phyloP scores from a whole-genome alignment of 2,797 vertebrate species.

The Borostomias antarcticus region DNA sequence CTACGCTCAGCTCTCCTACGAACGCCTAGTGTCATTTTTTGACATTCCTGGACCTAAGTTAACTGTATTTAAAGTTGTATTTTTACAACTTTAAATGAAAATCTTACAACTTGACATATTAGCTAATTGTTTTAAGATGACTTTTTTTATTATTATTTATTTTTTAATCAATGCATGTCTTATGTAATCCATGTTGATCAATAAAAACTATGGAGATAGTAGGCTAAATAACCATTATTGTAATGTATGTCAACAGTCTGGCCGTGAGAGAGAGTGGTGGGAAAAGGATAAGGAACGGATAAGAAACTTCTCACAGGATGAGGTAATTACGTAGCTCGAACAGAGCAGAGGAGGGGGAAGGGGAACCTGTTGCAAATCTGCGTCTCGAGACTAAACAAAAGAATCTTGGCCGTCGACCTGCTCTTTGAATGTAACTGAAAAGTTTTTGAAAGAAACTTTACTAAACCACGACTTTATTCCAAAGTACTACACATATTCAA shows the following conservation, averaged over 20 bases:
- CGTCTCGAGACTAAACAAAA: slow-evolving; percentile 86
- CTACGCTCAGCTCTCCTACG: not conserved
- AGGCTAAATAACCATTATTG: not conserved
- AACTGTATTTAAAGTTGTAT: no score
- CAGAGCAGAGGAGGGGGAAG: slow-evolving; percentile 60
- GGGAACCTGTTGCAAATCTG: slow-evolving; percentile 85
- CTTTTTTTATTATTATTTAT: no score
- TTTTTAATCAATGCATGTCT: no score
- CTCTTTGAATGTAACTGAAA: slow-evolving; percentile 66
- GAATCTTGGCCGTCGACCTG: slow-evolving; percentile 66
- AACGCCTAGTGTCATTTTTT: not conserved
- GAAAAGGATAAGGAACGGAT: slow-evolving; percentile 60
- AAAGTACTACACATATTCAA: not conserved
- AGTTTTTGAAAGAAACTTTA: slow-evolving; percentile 52
- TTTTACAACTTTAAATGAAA: not conserved
- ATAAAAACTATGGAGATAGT: no score
- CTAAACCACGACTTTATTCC: not conserved
- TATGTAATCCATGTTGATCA: no score
- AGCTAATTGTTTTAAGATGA: no score
- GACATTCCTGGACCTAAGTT: no score
- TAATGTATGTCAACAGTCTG: not conserved
- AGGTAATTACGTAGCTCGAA: slow-evolving; percentile 73
- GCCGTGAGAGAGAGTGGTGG: slow-evolving; percentile 39
- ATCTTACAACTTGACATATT: no score
- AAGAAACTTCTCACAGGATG: slow-evolving; percentile 70